These are phyloP conservation scores for Chlorodrepanis virens DNA, from an alignment of 2,113 vertebrate genomes.

Conservation along the genomic window DNA sequence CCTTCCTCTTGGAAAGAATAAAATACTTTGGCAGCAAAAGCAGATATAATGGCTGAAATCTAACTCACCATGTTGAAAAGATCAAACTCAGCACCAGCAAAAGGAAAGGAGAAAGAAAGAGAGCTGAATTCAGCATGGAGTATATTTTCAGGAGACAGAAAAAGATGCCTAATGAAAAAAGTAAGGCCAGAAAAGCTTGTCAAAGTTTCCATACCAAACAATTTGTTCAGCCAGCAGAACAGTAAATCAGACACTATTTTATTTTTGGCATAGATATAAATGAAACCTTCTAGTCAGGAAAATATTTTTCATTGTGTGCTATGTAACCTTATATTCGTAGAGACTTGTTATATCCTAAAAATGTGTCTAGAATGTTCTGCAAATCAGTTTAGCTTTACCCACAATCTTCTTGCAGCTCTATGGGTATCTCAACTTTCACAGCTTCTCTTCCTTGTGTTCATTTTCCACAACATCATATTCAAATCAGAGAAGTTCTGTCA, in stretches of 20 bases:
- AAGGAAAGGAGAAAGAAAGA: background rate
- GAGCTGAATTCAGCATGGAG: background rate
- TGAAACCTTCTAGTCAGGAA: constrained; percentile 39
- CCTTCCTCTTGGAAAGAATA: background rate
- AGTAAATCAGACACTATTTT: constrained; percentile 42
- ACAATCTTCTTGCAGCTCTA: background rate
- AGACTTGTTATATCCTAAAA: background rate
- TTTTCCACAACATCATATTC: background rate
- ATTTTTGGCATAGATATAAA: constrained; percentile 51
- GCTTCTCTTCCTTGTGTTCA: background rate
- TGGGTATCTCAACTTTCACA: background rate
- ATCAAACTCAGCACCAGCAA: background rate
- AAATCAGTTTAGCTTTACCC: background rate
- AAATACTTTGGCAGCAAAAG: background rate
- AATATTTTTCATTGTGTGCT: constrained; percentile 29
- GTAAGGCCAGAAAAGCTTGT: constrained; percentile 3
- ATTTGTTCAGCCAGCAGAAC: constrained; percentile 49
- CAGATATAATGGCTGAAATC: background rate
- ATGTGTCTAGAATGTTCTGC: background rate
- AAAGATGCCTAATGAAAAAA: constrained; percentile 30
- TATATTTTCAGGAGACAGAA: background rate
- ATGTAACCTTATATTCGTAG: background rate
- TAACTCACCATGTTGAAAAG: background rate
- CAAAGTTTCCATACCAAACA: constrained; percentile 48
- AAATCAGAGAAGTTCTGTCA: background rate